Conservation (phyloP, 2,797 vertebrate species). For the Falco berigora region DNA sequence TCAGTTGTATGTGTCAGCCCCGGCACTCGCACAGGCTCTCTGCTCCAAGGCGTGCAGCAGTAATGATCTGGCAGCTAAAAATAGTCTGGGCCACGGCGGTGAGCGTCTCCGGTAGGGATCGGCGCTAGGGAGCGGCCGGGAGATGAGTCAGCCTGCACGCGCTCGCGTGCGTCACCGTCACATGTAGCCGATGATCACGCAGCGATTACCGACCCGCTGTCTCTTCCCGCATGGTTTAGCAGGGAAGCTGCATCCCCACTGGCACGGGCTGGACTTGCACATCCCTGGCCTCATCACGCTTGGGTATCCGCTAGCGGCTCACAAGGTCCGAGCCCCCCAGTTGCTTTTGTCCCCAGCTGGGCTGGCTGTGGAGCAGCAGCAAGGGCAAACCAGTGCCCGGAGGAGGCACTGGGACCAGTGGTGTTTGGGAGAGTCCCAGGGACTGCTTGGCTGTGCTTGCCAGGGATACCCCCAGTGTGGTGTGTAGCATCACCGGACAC, state of each 20-base stretch:
- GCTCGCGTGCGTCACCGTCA: not conserved
- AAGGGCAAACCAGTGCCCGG: fast-evolving
- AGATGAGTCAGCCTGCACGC: constrained; percentile 51
- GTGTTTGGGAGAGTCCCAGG: not conserved
- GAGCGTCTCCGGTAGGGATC: not conserved
- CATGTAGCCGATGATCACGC: not conserved
- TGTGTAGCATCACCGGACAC: fast-evolving
- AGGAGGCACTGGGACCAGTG: fast-evolving
- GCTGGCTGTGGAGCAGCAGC: not conserved
- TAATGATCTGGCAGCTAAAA: constrained; percentile 70
- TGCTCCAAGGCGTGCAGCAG: constrained; percentile 24
- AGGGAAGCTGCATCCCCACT: not conserved
- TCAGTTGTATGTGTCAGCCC: not conserved
- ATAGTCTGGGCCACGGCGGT: constrained; percentile 9
- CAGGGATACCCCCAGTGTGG: fast-evolving
- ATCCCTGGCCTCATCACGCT: fast-evolving
- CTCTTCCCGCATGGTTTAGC: not conserved
- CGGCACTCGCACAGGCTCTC: not conserved
- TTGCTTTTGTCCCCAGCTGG: not conserved
- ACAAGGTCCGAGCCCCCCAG: fast-evolving
- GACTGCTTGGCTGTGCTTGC: not conserved
- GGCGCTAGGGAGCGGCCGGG: not conserved
- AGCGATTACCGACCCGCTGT: not conserved
- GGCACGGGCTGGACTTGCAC: fast-evolving
- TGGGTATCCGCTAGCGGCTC: not conserved